A percentile compares a stretch with the other conserved stretches of the same genome.
Evolutionary conservation across 2,113 vertebrate genomes (phyloP).

Genomic region (Steatornis caripensis): DNA sequence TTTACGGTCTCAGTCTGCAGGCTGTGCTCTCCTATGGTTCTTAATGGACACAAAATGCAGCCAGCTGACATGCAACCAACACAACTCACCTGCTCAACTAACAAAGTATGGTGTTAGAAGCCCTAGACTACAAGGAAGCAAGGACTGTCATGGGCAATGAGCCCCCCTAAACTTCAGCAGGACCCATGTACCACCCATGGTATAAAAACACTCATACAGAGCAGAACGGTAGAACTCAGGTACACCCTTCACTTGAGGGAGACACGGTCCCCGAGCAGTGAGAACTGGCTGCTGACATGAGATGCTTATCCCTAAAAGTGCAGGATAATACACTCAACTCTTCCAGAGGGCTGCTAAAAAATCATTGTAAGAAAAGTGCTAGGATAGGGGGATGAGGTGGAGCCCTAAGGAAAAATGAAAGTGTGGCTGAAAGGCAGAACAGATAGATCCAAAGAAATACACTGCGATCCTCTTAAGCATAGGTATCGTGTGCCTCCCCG

Average conservation of each 20-base stretch:
- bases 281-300: background rate
- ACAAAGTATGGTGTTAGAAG: fast-evolving
- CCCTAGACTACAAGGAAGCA: background rate
- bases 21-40: background rate
- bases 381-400: background rate
- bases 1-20: background rate
- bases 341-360: background rate
- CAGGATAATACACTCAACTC: background rate
- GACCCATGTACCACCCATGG: background rate
- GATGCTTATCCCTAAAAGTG: background rate
- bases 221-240: background rate
- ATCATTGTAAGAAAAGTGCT: background rate
- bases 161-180: background rate
- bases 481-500: background rate
- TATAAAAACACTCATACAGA: background rate
- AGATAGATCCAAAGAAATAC: background rate
- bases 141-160: background rate
- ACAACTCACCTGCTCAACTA: background rate
- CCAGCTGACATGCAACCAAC: background rate
- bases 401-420: background rate
- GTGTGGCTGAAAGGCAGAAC: background rate
- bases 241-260: background rate
- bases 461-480: background rate
- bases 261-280: background rate
- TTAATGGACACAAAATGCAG: fast-evolving